Conservation (phyloP, 2,888 invertebrate genomes). For the Pseudococcus longispinus region DNA sequence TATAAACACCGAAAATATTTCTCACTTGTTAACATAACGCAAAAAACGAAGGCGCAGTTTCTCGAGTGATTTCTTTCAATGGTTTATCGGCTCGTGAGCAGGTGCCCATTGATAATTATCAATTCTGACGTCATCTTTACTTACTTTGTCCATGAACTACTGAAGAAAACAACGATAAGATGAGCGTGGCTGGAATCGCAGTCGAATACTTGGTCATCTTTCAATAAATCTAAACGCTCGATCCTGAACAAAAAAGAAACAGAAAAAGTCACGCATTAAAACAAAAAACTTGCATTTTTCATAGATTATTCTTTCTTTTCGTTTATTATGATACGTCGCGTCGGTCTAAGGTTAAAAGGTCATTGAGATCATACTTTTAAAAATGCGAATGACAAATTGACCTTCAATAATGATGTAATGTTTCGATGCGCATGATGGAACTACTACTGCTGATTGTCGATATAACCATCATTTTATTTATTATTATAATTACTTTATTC, state of each 20-base stretch:
- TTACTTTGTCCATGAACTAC: neutral
- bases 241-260: neutral
- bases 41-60: neutral
- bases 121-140: neutral
- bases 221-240: neutral
- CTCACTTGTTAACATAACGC: neutral
- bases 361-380: conserved; percentile 49
- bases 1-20: neutral
- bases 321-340: neutral
- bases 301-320: neutral
- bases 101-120: neutral
- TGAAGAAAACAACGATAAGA: neutral
- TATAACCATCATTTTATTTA: conserved; percentile 19
- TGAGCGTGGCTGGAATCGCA: neutral
- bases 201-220: neutral
- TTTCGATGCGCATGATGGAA: conserved; percentile 49
- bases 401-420: conserved; percentile 52
- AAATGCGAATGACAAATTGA: conserved; percentile 43
- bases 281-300: neutral
- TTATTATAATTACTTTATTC: conserved; percentile 25
- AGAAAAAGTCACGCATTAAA: neutral
- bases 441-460: neutral
- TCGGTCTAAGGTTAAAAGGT: conserved; percentile 44
- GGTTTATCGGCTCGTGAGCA: neutral
- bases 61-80: neutral